Evolutionary conservation across 1,140 invertebrate species (phyloP).

Genomic region (Pomacea maculata): DNA sequence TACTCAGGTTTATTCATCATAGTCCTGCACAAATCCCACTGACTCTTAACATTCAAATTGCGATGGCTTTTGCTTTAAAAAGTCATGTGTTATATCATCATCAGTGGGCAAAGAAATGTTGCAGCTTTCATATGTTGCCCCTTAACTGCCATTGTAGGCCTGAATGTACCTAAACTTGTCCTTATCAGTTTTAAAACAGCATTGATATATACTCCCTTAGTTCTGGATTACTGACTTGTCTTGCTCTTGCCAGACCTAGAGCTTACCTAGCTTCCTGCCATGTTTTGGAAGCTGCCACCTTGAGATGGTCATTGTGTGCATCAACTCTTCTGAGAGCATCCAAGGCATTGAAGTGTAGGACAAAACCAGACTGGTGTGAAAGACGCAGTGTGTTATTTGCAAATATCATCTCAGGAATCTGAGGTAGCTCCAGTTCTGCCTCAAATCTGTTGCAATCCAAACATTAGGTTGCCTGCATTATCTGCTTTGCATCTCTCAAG

Average conservation of each 20-base stretch:
- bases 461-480: neutral
- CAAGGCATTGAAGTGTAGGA: slow-evolving; percentile 87
- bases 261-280: slow-evolving; percentile 81
- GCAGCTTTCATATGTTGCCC: neutral
- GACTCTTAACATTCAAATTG: no score
- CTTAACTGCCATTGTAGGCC: neutral
- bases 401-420: slow-evolving; percentile 98
- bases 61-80: no score
- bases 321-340: slow-evolving; percentile 88
- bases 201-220: no score
- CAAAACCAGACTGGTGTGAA: slow-evolving; percentile 71
- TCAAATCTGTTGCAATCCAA: slow-evolving; percentile 73
- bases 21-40: no score
- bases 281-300: slow-evolving; percentile 83
- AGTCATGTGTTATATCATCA: neutral
- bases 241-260: neutral
- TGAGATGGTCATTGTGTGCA: slow-evolving; percentile 71
- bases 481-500: neutral
- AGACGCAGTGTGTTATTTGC: slow-evolving; percentile 65
- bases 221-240: no score
- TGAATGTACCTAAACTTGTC: neutral
- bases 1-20: no score
- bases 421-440: slow-evolving; percentile 80
- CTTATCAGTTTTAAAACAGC: no score
- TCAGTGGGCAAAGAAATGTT: neutral